A percentile compares a stretch with the other conserved stretches of the same genome.
Evolutionary conservation across 2,113 vertebrate genomes (phyloP).

Genomic region (Lutjanus erythropterus): DNA sequence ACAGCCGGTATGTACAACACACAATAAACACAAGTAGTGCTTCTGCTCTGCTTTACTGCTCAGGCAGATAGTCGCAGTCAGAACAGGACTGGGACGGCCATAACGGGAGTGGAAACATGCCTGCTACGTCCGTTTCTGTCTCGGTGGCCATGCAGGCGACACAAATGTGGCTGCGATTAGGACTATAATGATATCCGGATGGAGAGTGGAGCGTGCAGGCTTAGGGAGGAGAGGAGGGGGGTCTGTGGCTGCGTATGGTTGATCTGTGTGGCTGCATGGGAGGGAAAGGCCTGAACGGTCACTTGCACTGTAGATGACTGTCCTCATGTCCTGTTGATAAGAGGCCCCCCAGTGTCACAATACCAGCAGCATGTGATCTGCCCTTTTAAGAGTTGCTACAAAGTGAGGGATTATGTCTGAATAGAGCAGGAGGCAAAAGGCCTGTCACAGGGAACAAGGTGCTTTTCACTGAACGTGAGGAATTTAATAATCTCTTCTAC

Average conservation of each 20-base stretch:
- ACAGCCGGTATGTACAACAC: slow-evolving; percentile 67
- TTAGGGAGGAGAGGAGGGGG: slow-evolving; percentile 17
- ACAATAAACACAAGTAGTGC: slow-evolving; percentile 78
- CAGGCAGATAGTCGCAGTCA: slow-evolving; percentile 68
- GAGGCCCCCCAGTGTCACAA: slow-evolving; percentile 52
- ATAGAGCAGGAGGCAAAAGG: slow-evolving; percentile 64
- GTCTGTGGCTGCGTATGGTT: slow-evolving; percentile 24
- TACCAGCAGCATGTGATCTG: slow-evolving; percentile 69
- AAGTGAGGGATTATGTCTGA: slow-evolving; percentile 69
- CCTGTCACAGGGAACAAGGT: slow-evolving; percentile 50
- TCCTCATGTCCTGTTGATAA: slow-evolving; percentile 63
- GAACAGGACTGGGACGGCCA: slow-evolving; percentile 72
- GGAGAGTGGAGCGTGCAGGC: slow-evolving; percentile 75
- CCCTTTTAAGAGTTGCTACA: slow-evolving; percentile 55
- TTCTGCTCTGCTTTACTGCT: slow-evolving; percentile 78
- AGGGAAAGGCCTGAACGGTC: slow-evolving; percentile 38
- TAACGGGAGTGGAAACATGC: slow-evolving; percentile 87
- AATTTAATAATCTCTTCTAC: slow-evolving; percentile 74
- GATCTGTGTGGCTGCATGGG: slow-evolving; percentile 21
- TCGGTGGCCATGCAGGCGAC: slow-evolving; percentile 68
- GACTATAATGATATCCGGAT: slow-evolving; percentile 80
- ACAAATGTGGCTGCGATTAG: slow-evolving; percentile 77
- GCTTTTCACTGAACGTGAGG: slow-evolving; percentile 69
- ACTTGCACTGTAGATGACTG: slow-evolving; percentile 71
- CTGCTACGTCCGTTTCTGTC: slow-evolving; percentile 72